phyloP scores from a whole-genome alignment of 2,888 invertebrate genomes.

The Oithona nana region DNA sequence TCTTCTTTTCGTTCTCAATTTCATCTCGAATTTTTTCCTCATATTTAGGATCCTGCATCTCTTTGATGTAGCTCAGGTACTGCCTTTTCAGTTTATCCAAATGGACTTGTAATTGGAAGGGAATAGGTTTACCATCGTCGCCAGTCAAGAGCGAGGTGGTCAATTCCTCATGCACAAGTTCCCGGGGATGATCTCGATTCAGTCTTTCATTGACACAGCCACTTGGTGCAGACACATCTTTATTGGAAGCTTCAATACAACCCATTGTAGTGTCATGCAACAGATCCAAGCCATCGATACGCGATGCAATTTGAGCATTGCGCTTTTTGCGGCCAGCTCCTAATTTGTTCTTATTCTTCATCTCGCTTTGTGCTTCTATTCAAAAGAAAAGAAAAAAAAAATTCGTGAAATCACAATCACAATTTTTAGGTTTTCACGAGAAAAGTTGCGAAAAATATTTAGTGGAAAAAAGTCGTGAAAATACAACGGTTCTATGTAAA shows the following conservation, averaged over 20 bases:
- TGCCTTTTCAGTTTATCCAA: conserved; percentile 68
- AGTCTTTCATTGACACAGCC: conserved; percentile 80
- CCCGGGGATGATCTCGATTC: conserved; percentile 36
- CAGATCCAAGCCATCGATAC: conserved; percentile 68
- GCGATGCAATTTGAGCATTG: conserved; percentile 37
- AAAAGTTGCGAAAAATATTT: too few relatives aligned
- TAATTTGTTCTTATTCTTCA: neutral
- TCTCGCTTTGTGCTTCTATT: too few relatives aligned
- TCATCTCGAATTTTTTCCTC: conserved; percentile 47
- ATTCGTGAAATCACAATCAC: too few relatives aligned
- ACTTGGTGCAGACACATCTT: conserved; percentile 29
- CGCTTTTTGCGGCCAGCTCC: neutral
- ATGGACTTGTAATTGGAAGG: conserved; percentile 53
- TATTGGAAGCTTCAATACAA: conserved; percentile 8
- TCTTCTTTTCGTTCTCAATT: conserved; percentile 61
- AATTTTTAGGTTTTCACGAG: too few relatives aligned
- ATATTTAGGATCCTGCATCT: conserved; percentile 42
- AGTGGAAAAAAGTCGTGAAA: too few relatives aligned
- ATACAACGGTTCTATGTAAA: too few relatives aligned
- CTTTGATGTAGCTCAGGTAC: conserved; percentile 59
- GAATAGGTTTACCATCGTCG: conserved; percentile 29
- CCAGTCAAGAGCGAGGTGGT: conserved; percentile 58
- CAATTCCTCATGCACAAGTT: conserved; percentile 49
- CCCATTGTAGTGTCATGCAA: conserved; percentile 38
- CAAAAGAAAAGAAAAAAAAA: too few relatives aligned